Conservation (phyloP, 2,888 invertebrate genomes). For the Neoitamus cyanurus region DNA sequence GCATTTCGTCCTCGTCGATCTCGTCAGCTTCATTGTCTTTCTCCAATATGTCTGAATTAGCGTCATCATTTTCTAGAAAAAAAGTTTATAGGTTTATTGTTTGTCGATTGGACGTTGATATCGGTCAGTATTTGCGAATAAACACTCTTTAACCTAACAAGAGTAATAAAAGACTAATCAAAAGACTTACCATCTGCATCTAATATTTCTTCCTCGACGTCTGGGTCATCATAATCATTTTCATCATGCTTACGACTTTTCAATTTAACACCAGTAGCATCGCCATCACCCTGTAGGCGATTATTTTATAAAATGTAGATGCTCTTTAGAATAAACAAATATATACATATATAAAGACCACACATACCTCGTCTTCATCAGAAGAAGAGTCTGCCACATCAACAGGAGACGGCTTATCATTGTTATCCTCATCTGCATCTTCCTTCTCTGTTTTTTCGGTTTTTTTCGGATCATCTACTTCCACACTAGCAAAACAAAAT, state of each 20-base stretch:
- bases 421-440: conserved; percentile 59
- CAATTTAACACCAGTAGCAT: conserved; percentile 67
- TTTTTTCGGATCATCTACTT: conserved; percentile 61
- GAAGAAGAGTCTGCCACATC: not conserved
- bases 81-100: not conserved
- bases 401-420: conserved; percentile 52
- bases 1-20: conserved; percentile 58
- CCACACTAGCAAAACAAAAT: conserved; percentile 60
- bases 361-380: conserved; percentile 16
- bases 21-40: conserved; percentile 48
- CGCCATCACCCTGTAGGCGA: conserved; percentile 59
- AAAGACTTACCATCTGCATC: not conserved
- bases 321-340: no score
- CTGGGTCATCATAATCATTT: conserved; percentile 76
- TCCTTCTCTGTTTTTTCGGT: conserved; percentile 59
- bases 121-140: no score
- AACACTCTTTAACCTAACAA: no score
- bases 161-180: not conserved
- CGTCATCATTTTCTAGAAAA: conserved; percentile 51
- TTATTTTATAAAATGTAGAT: not conserved
- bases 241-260: conserved; percentile 71
- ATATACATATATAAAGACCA: not conserved
- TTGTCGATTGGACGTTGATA: not conserved
- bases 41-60: conserved; percentile 63
- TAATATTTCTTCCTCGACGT: conserved; percentile 69